phyloP scores from a whole-genome alignment of 2,888 invertebrate species.

The Chymomyza amoena region DNA sequence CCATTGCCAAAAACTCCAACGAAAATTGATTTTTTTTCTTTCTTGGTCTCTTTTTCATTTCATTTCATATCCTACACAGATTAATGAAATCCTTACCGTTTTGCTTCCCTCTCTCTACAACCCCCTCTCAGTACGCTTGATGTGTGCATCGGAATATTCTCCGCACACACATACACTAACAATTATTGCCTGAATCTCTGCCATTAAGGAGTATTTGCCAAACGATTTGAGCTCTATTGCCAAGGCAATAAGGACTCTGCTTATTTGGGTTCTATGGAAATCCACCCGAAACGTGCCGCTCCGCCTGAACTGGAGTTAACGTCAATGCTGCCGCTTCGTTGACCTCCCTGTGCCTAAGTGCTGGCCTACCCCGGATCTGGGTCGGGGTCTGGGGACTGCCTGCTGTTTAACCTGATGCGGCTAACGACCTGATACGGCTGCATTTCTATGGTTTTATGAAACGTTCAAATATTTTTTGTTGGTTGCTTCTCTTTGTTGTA shows the following conservation, averaged over 20 bases:
- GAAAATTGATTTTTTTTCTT: background rate
- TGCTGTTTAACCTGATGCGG: constrained; percentile 46
- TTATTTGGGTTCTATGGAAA: background rate
- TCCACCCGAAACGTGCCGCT: constrained; percentile 30
- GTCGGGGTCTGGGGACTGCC: constrained; percentile 35
- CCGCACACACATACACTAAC: constrained; percentile 24
- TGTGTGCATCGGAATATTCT: too few relatives aligned
- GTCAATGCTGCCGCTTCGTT: background rate
- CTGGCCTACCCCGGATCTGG: background rate
- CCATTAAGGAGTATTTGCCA: constrained; percentile 44
- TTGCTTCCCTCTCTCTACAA: background rate
- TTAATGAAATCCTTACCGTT: background rate
- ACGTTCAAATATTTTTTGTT: constrained; percentile 48
- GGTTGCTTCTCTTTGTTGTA: constrained; percentile 12
- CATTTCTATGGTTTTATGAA: constrained; percentile 66
- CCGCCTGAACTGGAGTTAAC: background rate
- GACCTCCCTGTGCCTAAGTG: background rate
- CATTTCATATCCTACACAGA: background rate
- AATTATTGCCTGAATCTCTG: constrained; percentile 43
- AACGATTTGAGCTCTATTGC: constrained; percentile 28
- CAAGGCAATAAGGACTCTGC: background rate
- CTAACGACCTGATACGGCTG: constrained; percentile 59
- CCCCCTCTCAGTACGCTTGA: background rate
- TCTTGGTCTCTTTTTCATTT: background rate
- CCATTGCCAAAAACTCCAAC: background rate